Evolutionary conservation across 2,888 invertebrate species (phyloP).

Genomic region (Tetrapedia diversipes): DNA sequence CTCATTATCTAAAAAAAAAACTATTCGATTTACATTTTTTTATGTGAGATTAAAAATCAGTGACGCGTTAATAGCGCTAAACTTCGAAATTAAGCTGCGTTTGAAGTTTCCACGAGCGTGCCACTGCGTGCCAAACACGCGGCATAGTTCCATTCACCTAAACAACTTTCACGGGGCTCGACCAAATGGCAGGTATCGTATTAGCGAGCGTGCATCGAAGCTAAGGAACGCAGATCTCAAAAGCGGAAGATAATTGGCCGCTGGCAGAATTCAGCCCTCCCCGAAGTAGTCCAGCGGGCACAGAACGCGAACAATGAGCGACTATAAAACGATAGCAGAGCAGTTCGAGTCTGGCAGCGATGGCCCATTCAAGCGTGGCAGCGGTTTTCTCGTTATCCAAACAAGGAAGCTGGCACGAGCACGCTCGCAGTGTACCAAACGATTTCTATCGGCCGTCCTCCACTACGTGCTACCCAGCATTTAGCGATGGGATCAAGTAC

Average conservation of each 20-base stretch:
- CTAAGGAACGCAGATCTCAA: not conserved
- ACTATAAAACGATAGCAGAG: slow-evolving; percentile 36
- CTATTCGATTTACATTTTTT: too few species aligned
- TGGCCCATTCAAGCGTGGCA: slow-evolving; percentile 43
- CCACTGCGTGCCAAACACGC: not conserved
- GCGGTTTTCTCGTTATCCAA: slow-evolving; percentile 55
- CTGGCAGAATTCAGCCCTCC: slow-evolving; percentile 3
- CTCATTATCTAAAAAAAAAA: too few species aligned
- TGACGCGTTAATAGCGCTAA: too few species aligned
- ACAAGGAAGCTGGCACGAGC: slow-evolving; percentile 53
- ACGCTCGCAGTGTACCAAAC: slow-evolving; percentile 42
- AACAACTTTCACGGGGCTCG: slow-evolving; percentile 14
- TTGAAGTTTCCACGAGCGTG: too few species aligned
- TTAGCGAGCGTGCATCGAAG: slow-evolving; percentile 1
- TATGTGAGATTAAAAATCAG: too few species aligned
- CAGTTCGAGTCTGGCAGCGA: slow-evolving; percentile 15
- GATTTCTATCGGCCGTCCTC: slow-evolving; percentile 53
- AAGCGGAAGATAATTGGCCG: slow-evolving; percentile 15
- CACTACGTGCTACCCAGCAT: too few species aligned
- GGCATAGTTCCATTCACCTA: not conserved
- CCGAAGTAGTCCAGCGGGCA: slow-evolving; percentile 15
- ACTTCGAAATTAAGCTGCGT: too few species aligned
- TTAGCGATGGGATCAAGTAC: too few species aligned
- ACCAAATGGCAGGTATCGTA: slow-evolving; percentile 14
- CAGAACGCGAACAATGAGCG: slow-evolving; percentile 21